Evolutionary conservation across 2,113 vertebrate species (phyloP).

Genomic region (Nymphicus hollandicus): DNA sequence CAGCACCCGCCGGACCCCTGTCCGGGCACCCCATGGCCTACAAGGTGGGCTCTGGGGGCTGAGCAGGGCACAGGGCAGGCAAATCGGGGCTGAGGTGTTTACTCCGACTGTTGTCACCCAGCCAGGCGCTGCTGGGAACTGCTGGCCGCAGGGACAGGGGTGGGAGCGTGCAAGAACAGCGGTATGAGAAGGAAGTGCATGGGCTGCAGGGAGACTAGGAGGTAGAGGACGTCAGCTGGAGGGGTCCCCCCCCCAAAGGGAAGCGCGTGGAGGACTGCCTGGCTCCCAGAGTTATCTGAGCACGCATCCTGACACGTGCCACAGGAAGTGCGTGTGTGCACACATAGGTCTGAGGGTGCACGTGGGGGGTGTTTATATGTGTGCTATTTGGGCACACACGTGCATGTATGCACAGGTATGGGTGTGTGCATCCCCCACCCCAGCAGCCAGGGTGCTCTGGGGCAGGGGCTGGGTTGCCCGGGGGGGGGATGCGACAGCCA

Average conservation of each 20-base stretch:
- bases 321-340: rapidly evolving
- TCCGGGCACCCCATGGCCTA: rapidly evolving
- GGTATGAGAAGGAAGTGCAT: not conserved
- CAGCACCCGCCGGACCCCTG: rapidly evolving
- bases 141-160: not conserved
- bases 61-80: not conserved
- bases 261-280: not conserved
- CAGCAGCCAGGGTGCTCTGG: not conserved
- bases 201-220: not conserved
- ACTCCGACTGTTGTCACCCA: constrained; percentile 4
- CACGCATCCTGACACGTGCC: rapidly evolving
- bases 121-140: constrained; percentile 30
- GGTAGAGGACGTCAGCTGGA: not conserved
- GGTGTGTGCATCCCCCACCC: rapidly evolving
- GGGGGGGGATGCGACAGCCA: not conserved
- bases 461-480: not conserved
- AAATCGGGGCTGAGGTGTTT: not conserved
- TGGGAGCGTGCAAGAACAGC: not conserved
- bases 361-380: rapidly evolving
- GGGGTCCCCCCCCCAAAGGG: not conserved
- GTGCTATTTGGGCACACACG: rapidly evolving
- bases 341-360: not conserved
- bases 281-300: not conserved
- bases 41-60: not conserved
- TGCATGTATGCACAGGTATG: rapidly evolving